Evolutionary conservation across 1,140 invertebrate genomes (phyloP).

Genomic region (Trigoniulus corallinus): DNA sequence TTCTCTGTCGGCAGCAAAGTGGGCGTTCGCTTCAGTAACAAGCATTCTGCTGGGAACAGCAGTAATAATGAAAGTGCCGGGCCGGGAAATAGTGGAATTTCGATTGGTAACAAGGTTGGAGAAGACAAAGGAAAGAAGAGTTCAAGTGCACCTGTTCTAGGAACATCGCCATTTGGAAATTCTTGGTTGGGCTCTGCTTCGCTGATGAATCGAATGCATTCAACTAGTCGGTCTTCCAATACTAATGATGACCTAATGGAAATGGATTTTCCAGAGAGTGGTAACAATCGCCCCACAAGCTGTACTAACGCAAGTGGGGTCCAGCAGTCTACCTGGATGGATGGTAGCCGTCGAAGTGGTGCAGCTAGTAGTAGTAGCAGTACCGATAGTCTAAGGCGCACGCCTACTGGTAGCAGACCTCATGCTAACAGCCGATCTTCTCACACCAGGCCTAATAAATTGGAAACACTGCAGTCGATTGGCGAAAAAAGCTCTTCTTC

Average conservation of each 20-base stretch:
- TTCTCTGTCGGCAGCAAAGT: slow-evolving; percentile 45
- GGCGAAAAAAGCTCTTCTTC: no score
- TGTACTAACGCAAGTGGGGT: background rate
- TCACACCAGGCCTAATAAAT: background rate
- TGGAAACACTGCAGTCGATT: background rate
- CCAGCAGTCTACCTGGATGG: no score
- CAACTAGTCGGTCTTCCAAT: background rate
- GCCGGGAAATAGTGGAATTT: slow-evolving; percentile 23
- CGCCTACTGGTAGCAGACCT: no score
- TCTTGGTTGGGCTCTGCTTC: slow-evolving; percentile 11
- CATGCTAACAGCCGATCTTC: background rate
- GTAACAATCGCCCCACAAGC: background rate
- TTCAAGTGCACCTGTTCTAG: slow-evolving; percentile 36
- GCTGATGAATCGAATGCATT: slow-evolving; percentile 1
- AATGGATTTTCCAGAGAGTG: slow-evolving; percentile 13
- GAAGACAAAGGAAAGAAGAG: slow-evolving; percentile 28
- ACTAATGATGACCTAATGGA: slow-evolving; percentile 17
- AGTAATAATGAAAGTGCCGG: background rate
- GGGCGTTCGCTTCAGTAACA: slow-evolving; percentile 2
- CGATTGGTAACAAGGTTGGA: slow-evolving; percentile 14
- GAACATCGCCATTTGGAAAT: slow-evolving; percentile 9
- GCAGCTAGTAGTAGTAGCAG: no score
- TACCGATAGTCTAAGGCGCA: no score
- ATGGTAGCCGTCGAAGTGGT: no score
- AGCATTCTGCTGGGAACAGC: no score